phyloP scores from a whole-genome alignment of 2,113 vertebrate species.

The Empidonax alnorum region DNA sequence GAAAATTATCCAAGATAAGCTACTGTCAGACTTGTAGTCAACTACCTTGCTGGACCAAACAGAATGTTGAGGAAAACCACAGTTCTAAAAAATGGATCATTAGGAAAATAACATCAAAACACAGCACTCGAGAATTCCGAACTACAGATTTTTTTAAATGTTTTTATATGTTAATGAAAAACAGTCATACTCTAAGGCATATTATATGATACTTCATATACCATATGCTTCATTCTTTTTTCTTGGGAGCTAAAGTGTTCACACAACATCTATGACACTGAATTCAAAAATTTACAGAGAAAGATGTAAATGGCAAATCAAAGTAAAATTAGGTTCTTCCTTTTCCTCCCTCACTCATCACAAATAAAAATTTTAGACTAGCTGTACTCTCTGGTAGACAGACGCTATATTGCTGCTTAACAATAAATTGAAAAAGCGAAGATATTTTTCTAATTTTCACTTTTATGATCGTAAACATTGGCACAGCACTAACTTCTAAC shows the following conservation, averaged over 20 bases:
- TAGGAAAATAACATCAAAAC: background rate
- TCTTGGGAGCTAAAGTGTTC: background rate
- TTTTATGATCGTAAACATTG: constrained; percentile 67
- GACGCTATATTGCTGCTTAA: background rate
- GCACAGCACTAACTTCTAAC: constrained; percentile 84
- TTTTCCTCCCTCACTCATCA: constrained; percentile 2
- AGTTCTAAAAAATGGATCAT: background rate
- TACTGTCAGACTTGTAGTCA: background rate
- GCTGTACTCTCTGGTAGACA: background rate
- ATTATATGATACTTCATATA: background rate
- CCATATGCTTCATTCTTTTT: background rate
- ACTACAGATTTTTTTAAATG: background rate
- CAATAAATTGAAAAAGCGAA: background rate
- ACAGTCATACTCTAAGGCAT: background rate
- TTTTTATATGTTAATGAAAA: background rate
- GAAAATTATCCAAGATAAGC: background rate
- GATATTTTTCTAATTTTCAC: constrained; percentile 30
- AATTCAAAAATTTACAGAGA: background rate
- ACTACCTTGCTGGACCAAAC: background rate
- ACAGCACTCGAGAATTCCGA: background rate
- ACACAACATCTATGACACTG: background rate
- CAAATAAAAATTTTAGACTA: background rate
- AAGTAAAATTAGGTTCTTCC: constrained; percentile 8
- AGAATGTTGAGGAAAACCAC: background rate
- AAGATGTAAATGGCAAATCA: background rate